Conservation (phyloP, 1,140 invertebrate genomes). For the Spodoptera frugiperda region DNA sequence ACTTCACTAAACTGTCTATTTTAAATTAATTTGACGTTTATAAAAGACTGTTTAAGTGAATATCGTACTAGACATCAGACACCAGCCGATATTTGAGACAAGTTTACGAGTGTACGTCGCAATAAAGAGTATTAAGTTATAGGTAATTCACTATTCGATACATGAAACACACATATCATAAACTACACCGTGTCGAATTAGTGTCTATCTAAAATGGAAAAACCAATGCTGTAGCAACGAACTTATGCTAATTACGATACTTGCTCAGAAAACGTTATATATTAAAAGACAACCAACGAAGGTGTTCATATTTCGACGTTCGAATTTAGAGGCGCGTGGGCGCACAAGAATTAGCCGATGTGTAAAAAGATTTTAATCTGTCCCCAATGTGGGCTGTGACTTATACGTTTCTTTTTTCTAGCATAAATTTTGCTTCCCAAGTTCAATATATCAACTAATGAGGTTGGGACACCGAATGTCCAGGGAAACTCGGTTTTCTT, state of each 20-base stretch:
- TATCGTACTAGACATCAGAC: constrained; percentile 58
- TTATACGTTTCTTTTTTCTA: constrained; percentile 71
- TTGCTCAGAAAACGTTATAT: constrained; percentile 30
- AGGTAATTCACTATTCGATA: constrained; percentile 55
- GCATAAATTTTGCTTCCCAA: constrained; percentile 72
- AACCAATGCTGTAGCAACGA: constrained; percentile 61
- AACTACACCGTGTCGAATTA: constrained; percentile 71
- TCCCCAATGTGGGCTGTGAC: constrained; percentile 73
- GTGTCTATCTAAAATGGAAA: constrained; percentile 72
- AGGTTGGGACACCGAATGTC: constrained; percentile 51
- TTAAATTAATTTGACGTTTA: constrained; percentile 43
- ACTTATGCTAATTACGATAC: constrained; percentile 75
- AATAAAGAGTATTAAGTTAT: constrained; percentile 75
- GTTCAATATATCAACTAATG: constrained; percentile 72
- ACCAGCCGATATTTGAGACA: constrained; percentile 57
- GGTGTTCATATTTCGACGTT: constrained; percentile 72
- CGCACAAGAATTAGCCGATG: constrained; percentile 74
- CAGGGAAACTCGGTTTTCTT: constrained; percentile 51
- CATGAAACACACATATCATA: constrained; percentile 70
- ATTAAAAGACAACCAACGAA: constrained; percentile 60
- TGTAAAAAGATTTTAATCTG: constrained; percentile 80
- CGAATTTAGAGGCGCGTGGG: constrained; percentile 80
- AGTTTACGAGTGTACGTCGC: constrained; percentile 65
- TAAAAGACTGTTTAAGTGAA: constrained; percentile 51
- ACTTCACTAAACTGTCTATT: constrained; percentile 8